A percentile compares a stretch with the other conserved stretches of the same genome.
phyloP scores from a whole-genome alignment of 2,797 vertebrate genomes.

The Peromyscus nudipes region DNA sequence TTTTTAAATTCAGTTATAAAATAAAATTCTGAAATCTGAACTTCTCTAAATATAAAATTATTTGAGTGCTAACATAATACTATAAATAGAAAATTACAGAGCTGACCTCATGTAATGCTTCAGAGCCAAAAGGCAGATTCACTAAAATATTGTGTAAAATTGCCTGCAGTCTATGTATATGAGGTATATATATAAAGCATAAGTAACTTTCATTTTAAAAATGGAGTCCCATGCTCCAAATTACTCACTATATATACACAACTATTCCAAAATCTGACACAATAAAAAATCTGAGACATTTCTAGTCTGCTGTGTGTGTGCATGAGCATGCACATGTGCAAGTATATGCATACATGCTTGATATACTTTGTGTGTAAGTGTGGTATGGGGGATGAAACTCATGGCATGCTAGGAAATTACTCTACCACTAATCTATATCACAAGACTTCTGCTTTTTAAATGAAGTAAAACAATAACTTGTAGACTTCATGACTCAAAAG shows the following conservation, averaged over 20 bases:
- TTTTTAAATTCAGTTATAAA: background rate
- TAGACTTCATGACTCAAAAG: background rate
- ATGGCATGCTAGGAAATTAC: background rate
- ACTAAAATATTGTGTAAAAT: background rate
- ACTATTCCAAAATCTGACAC: background rate
- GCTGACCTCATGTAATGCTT: background rate
- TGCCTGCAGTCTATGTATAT: background rate
- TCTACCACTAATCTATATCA: background rate
- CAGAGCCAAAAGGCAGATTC: background rate
- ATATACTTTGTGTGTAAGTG: background rate
- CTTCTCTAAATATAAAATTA: background rate
- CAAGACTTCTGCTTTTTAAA: background rate
- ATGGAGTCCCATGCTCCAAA: background rate
- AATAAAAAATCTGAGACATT: background rate
- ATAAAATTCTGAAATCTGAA: background rate
- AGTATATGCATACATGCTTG: background rate
- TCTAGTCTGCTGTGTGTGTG: background rate
- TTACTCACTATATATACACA: background rate
- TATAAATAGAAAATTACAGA: background rate
- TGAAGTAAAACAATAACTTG: constrained; percentile 22
- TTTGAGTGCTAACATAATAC: background rate
- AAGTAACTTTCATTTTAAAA: background rate
- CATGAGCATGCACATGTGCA: background rate
- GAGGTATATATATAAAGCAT: background rate
- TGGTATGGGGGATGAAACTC: background rate